Percentiles rank a stretch among this genome's conserved stretches.
Evolutionary conservation across 2,797 vertebrate species (phyloP).

Genomic region (Allobates femoralis): DNA sequence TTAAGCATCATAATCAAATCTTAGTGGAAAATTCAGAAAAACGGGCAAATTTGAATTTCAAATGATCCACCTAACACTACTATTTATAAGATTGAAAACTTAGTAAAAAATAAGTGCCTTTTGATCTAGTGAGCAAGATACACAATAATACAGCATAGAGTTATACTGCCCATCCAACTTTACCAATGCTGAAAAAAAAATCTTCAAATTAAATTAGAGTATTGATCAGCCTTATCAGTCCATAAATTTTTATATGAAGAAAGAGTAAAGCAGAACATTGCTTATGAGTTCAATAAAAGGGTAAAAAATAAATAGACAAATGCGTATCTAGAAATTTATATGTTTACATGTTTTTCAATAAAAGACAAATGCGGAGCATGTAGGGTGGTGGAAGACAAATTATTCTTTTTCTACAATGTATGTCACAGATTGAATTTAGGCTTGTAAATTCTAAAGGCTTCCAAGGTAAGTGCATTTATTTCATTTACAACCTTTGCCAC

Average conservation of each 20-base stretch:
- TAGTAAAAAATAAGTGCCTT: background rate
- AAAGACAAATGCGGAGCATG: slow-evolving; percentile 29
- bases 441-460: slow-evolving; percentile 42
- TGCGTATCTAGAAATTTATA: slow-evolving; percentile 34
- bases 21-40: too few species aligned
- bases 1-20: too few species aligned
- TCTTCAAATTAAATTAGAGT: slow-evolving; percentile 22
- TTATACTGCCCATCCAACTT: background rate
- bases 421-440: slow-evolving; percentile 29
- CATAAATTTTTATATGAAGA: slow-evolving; percentile 36
- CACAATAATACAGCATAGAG: background rate
- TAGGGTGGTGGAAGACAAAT: slow-evolving; percentile 1
- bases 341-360: slow-evolving; percentile 36
- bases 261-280: slow-evolving; percentile 29
- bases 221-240: slow-evolving; percentile 43
- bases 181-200: background rate
- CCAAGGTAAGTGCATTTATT: slow-evolving; percentile 33
- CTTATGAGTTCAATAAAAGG: slow-evolving; percentile 47
- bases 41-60: too few species aligned
- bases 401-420: slow-evolving; percentile 36
- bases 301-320: too few species aligned
- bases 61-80: too few species aligned
- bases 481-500: slow-evolving; percentile 31
- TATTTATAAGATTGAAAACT: background rate
- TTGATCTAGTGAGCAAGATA: background rate